Percentiles rank a stretch among this genome's conserved stretches.
Conservation (phyloP, 92 coral and sea anemone species). For the Palythoa grandis region DNA sequence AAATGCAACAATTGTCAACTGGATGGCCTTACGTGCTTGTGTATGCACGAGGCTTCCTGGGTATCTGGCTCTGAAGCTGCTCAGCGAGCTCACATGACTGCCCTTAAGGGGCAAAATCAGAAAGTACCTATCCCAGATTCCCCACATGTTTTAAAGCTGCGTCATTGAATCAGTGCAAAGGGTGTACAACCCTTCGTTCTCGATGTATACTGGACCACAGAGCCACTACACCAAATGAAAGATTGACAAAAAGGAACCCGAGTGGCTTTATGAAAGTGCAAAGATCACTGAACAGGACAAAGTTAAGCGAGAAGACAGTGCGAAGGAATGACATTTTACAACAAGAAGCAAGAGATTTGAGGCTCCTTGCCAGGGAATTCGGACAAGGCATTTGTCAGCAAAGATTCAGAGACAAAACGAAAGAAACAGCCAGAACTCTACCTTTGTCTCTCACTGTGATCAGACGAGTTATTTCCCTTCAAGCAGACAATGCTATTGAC, state of each 20-base stretch:
- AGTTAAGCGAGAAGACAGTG: too few species aligned
- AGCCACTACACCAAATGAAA: conserved; percentile 56
- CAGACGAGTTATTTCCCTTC: too few species aligned
- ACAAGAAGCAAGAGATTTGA: conserved; percentile 27
- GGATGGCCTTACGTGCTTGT: conserved; percentile 36
- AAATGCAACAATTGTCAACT: conserved; percentile 51
- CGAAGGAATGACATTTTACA: too few species aligned
- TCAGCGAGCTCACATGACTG: conserved; percentile 52
- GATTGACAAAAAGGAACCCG: conserved; percentile 39
- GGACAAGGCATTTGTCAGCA: conserved; percentile 48
- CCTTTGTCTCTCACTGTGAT: too few species aligned
- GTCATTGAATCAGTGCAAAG: too few species aligned
- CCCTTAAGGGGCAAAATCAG: not conserved
- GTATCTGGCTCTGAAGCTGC: conserved; percentile 64
- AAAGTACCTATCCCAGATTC: conserved; percentile 44
- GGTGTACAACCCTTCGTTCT: conserved; percentile 49
- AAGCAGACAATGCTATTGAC: too few species aligned
- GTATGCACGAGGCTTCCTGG: conserved; percentile 59
- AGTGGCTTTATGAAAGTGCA: conserved; percentile 44
- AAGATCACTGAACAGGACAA: not conserved
- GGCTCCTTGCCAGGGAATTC: conserved; percentile 40
- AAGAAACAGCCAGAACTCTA: too few species aligned
- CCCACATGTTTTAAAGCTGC: conserved; percentile 56
- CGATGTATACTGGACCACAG: conserved; percentile 51
- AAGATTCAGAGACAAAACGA: too few species aligned